Evolutionary conservation across 2,113 vertebrate species (phyloP).

Genomic region (Manacus vitellinus): DNA sequence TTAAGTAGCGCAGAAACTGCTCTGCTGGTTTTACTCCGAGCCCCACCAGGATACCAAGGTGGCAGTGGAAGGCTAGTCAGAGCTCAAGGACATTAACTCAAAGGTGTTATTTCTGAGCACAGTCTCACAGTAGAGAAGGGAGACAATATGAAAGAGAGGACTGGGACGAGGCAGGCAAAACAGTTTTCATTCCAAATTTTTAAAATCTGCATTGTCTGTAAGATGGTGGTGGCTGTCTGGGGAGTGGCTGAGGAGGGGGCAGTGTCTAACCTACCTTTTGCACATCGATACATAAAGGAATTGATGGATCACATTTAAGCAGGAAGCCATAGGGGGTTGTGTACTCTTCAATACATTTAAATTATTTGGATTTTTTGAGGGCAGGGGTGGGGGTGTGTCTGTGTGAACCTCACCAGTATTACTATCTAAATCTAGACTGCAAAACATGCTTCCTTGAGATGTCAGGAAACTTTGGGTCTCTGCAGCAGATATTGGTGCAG

Average conservation of each 20-base stretch:
- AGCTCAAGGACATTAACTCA: neutral
- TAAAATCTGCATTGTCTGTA: neutral
- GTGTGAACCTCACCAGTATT: neutral
- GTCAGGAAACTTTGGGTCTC: neutral
- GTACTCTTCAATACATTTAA: neutral
- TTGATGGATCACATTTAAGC: neutral
- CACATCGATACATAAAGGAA: neutral
- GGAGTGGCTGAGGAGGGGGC: neutral
- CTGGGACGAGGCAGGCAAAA: neutral
- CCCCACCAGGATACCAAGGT: neutral
- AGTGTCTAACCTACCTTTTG: neutral
- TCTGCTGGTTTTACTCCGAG: neutral
- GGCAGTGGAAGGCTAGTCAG: neutral
- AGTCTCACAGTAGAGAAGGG: neutral
- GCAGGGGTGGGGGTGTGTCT: neutral
- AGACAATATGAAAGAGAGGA: neutral
- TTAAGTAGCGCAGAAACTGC: neutral
- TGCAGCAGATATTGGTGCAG: neutral
- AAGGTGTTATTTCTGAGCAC: neutral
- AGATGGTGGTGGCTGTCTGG: fast-evolving
- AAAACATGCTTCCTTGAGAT: neutral
- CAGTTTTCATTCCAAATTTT: neutral
- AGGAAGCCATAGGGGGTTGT: neutral
- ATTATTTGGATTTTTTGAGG: neutral
- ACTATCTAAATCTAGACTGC: neutral